Conservation (phyloP, 1,140 invertebrate genomes). For the Drosophila truncata region DNA sequence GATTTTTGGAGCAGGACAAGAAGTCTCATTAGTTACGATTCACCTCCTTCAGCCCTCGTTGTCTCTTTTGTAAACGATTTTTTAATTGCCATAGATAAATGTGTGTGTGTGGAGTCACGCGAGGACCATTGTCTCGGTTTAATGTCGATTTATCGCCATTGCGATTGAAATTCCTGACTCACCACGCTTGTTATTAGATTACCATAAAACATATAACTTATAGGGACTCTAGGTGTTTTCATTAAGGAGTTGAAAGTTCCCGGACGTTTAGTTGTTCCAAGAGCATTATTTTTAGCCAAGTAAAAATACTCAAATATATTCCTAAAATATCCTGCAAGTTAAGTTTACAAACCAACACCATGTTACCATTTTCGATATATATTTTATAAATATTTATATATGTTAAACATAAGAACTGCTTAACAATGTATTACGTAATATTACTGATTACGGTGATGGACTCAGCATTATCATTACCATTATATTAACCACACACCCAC, state of each 20-base stretch:
- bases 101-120: slow-evolving; percentile 35
- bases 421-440: slow-evolving; percentile 57
- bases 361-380: slow-evolving; percentile 70
- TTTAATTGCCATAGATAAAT: slow-evolving; percentile 43
- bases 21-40: slow-evolving; percentile 54
- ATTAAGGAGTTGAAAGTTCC: slow-evolving; percentile 23
- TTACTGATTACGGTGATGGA: slow-evolving; percentile 39
- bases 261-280: slow-evolving; percentile 30
- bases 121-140: slow-evolving; percentile 28
- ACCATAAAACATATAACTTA: slow-evolving; percentile 4
- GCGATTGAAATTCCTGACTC: slow-evolving; percentile 26
- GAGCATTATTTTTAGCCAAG: slow-evolving; percentile 9
- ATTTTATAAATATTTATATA: slow-evolving; percentile 78
- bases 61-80: slow-evolving; percentile 10
- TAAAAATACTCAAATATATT: slow-evolving; percentile 29
- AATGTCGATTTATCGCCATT: slow-evolving; percentile 29
- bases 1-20: slow-evolving; percentile 73
- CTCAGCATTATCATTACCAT: slow-evolving; percentile 41
- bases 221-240: slow-evolving; percentile 25
- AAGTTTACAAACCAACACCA: slow-evolving; percentile 47
- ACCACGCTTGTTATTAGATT: slow-evolving; percentile 3
- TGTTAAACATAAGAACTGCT: slow-evolving; percentile 47
- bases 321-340: slow-evolving; percentile 56
- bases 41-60: not conserved
- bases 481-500: slow-evolving; percentile 37